These are phyloP conservation scores for Felis catus DNA, from an alignment of 2,113 vertebrate genomes.

Conservation along the genomic window F.catus_Fca126_mat1.0 CM031412.1:128069001-128069500, in stretches of 20 bases:
- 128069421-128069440: not conserved
- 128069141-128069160: not conserved
- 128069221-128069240: not conserved
- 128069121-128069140: not conserved
- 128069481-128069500: constrained; percentile 7
- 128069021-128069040: not conserved
- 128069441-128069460: not conserved
- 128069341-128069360: constrained; percentile 30
- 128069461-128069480: not conserved
- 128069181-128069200: not conserved
- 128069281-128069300: not conserved
- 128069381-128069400: not conserved
- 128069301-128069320: not conserved
- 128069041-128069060: not conserved
- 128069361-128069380: not conserved
- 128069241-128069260: not conserved
- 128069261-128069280: not conserved
- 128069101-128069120: not conserved
- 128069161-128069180: not conserved
- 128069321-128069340: constrained; percentile 5
- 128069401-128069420: not conserved
- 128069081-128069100: not conserved
- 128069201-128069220: not conserved
- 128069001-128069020: not conserved
- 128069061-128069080: not conserved